Evolutionary conservation across 2,888 invertebrate species (phyloP).

Genomic region (Melangyna quadrimaculata): DNA sequence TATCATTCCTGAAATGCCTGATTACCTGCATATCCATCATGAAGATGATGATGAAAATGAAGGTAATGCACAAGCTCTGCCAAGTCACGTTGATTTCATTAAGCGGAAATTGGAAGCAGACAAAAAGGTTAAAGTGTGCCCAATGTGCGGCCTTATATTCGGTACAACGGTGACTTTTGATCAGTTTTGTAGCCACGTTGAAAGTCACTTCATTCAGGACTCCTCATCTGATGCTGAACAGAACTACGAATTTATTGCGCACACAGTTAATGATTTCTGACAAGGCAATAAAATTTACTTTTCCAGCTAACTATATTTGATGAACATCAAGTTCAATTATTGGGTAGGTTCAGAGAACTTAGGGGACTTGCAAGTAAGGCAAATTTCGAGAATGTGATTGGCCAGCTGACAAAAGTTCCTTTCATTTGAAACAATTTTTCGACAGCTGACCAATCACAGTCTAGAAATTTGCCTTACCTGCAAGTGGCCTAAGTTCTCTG

Average conservation of each 20-base stretch:
- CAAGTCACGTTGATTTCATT: slow-evolving; percentile 77
- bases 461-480: too few species aligned
- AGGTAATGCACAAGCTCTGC: slow-evolving; percentile 6
- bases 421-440: too few species aligned
- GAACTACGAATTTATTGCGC: slow-evolving; percentile 82
- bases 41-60: slow-evolving; percentile 27
- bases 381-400: too few species aligned
- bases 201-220: slow-evolving; percentile 87
- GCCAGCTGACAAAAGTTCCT: too few species aligned
- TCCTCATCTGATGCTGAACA: slow-evolving; percentile 82
- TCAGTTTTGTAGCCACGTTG: slow-evolving; percentile 88
- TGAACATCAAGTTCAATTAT: not conserved
- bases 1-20: slow-evolving; percentile 74
- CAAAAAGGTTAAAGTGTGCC: slow-evolving; percentile 84
- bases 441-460: too few species aligned
- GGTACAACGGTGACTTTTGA: slow-evolving; percentile 83
- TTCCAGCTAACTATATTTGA: slow-evolving; percentile 76
- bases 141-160: slow-evolving; percentile 87
- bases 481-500: too few species aligned
- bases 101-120: slow-evolving; percentile 78
- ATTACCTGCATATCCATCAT: slow-evolving; percentile 12
- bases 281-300: slow-evolving; percentile 77
- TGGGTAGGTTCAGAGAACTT: too few species aligned
- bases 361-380: too few species aligned
- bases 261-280: slow-evolving; percentile 81